Base-by-base conservation (phyloP, 1,140 invertebrate genomes). In the Theocolax elegans region DNA sequence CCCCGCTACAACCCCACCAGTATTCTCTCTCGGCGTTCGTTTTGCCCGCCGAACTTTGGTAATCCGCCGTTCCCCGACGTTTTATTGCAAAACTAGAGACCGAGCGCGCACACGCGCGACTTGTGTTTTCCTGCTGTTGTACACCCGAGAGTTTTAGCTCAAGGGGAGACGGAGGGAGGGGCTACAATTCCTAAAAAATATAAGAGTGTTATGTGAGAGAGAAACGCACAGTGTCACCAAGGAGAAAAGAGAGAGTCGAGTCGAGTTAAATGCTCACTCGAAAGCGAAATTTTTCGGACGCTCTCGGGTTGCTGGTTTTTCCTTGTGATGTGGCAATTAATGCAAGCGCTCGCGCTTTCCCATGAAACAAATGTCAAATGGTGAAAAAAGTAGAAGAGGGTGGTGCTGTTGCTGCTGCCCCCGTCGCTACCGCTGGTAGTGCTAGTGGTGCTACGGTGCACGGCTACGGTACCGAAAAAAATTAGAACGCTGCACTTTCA, bases 311-410 rank as follows among this genome's bases (percentile, higher is more conserved):
- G n/a, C 21, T 40, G 13, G n/a, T 38, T 59, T 59, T 40, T 59
- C 13, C 54, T 48, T 49, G 42, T 38, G 54, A 67, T 54, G 42
- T 19, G 44, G 49, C 63, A 66, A 54, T 63, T 65, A 54, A 65
- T 65, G 63, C 63, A 42, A 49, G n/a, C 19, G 38, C 12, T 1
- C 19, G 7, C 38, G 27, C 25, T 12, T 35, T 23, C 15, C 19
- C 27, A 2, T 21, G 54, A 40, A 59, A 67, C 65, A 59, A 67
- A 67, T 46, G 64, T 49, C 65, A 67, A 67, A 67, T 44, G 42
- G 9, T 21, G 31, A 51, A 38, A n/a, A n/a, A 27, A 13, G 4
- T 1, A 8, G 40, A 31, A 31, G 0, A 29, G 7, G 27, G 38
- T 1, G 17, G 31, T n/a, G n/a, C n/a, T n/a, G n/a, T n/a, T n/a